Conservation (phyloP, 2,797 vertebrate species). For the Trematomus bernacchii region DNA sequence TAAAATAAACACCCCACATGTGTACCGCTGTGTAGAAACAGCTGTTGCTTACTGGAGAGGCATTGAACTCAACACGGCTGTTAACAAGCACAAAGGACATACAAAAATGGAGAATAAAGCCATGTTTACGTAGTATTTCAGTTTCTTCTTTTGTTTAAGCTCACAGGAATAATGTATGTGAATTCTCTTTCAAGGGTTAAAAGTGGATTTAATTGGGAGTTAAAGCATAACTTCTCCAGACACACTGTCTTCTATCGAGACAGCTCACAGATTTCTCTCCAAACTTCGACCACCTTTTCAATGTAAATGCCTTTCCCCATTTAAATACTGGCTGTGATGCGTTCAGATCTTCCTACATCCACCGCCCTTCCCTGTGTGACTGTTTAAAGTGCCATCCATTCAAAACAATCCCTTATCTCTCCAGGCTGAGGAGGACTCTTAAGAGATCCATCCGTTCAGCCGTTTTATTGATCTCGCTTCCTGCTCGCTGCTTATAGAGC, state of each 20-base stretch:
- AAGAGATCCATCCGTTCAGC: conserved; percentile 64
- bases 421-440: conserved; percentile 55
- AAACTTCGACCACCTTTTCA: conserved; percentile 40
- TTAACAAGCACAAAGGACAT: neutral
- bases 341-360: conserved; percentile 56
- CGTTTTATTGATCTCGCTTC: conserved; percentile 72
- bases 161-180: neutral
- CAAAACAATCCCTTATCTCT: conserved; percentile 51
- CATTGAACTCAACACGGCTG: neutral
- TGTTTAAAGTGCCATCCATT: conserved; percentile 63
- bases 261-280: conserved; percentile 2
- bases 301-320: conserved; percentile 36
- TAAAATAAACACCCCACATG: neutral
- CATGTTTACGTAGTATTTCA: neutral
- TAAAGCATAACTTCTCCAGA: conserved; percentile 24
- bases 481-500: conserved; percentile 64
- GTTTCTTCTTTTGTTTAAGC: conserved; percentile 9
- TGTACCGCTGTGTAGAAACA: neutral
- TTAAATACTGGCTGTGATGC: conserved; percentile 50
- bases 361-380: conserved; percentile 12
- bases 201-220: conserved; percentile 42
- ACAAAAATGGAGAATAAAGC: neutral
- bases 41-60: neutral
- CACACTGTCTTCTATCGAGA: neutral
- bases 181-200: conserved; percentile 14